A percentile compares a stretch with the other conserved stretches of the same genome.
Conservation (phyloP, 2,113 vertebrate species). For the Gulo gulo region DNA sequence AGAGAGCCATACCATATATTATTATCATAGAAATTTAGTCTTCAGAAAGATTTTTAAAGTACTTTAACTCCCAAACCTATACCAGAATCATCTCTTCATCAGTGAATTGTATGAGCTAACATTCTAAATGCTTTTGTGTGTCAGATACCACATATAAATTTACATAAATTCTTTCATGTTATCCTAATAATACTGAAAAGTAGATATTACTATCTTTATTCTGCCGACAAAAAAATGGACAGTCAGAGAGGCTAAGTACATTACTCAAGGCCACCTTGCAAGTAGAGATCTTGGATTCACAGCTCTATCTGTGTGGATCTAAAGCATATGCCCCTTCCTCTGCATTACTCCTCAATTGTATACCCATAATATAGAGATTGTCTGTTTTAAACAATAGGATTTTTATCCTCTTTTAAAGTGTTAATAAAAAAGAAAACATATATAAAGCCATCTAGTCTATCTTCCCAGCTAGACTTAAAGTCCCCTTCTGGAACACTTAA, state of each 20-base stretch:
- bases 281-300: not conserved
- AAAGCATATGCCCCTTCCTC: not conserved
- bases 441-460: not conserved
- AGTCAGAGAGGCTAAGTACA: not conserved
- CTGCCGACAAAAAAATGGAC: not conserved
- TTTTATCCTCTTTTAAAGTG: not conserved
- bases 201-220: not conserved
- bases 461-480: not conserved
- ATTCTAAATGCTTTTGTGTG: not conserved
- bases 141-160: not conserved
- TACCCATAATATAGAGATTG: not conserved
- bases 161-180: not conserved
- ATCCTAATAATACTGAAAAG: not conserved
- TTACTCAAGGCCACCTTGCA: not conserved
- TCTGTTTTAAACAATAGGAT: not conserved
- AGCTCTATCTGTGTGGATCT: too few relatives aligned
- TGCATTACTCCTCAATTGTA: not conserved
- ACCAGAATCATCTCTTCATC: not conserved
- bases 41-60: not conserved
- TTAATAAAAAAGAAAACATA: not conserved
- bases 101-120: not conserved
- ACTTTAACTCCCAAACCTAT: not conserved
- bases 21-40: not conserved
- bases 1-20: not conserved
- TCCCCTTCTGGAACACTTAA: not conserved